These are phyloP conservation scores for Cossypha heuglini DNA, from an alignment of 2,797 vertebrate species.

Conservation along the genomic window DNA sequence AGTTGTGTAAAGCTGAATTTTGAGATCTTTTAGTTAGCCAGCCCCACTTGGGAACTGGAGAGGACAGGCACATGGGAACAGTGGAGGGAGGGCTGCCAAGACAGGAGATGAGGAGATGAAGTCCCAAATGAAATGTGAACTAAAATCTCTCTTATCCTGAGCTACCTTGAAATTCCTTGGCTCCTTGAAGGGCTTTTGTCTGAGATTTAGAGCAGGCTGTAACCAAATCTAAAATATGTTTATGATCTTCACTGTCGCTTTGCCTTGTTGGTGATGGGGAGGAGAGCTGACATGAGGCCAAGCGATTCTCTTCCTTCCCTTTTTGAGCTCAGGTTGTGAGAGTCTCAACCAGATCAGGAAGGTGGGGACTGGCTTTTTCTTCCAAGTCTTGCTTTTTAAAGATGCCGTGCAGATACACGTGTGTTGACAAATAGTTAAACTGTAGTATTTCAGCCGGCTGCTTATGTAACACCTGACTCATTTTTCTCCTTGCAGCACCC, in stretches of 20 bases:
- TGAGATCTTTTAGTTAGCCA: neutral
- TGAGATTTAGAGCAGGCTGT: neutral
- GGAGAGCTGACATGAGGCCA: neutral
- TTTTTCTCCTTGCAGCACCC: conserved; percentile 68
- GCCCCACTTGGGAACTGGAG: neutral
- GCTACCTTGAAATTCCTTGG: neutral
- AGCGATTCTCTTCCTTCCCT: neutral
- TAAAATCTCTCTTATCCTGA: neutral
- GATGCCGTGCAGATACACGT: accelerated
- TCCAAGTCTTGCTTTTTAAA: neutral
- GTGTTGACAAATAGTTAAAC: neutral
- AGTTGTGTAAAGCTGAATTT: neutral
- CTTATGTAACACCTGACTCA: neutral
- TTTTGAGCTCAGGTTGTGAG: neutral
- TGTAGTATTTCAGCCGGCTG: neutral
- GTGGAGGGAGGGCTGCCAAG: neutral
- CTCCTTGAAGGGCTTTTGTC: neutral
- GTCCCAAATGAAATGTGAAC: neutral
- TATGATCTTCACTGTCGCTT: neutral
- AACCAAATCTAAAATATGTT: neutral
- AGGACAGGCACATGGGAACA: neutral
- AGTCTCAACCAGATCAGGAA: neutral
- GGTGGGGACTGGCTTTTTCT: neutral
- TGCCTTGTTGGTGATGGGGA: neutral
- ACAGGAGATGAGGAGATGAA: neutral